These are phyloP conservation scores for Apostichopus leukothele DNA, from an alignment of 53 echinoderm and acorn worm genomes.

Conservation along the genomic window DNA sequence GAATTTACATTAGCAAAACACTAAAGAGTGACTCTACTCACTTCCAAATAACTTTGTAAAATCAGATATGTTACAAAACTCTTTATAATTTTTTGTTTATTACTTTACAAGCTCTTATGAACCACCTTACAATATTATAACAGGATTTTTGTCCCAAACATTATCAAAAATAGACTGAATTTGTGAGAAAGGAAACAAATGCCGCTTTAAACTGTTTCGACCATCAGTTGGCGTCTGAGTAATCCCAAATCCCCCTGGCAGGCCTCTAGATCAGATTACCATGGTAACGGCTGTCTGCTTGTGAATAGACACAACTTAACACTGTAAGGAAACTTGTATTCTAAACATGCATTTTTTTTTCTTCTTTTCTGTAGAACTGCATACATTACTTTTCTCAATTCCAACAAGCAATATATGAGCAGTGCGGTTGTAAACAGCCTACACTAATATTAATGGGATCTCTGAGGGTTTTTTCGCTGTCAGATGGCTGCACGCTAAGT, in stretches of 20 bases:
- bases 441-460: neutral
- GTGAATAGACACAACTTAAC: neutral
- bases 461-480: neutral
- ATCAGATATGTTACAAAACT: too few species aligned
- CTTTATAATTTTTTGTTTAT: too few species aligned
- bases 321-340: neutral
- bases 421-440: neutral
- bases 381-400: neutral
- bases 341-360: neutral
- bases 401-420: neutral
- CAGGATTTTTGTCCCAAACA: too few species aligned
- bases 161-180: too few species aligned
- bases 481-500: too few species aligned
- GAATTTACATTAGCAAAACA: too few species aligned
- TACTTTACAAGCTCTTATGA: too few species aligned
- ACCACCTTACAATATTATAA: too few species aligned
- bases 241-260: neutral
- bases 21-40: too few species aligned
- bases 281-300: slow-evolving; percentile 5
- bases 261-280: neutral
- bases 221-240: neutral
- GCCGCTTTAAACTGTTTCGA: too few species aligned
- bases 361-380: neutral
- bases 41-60: too few species aligned
- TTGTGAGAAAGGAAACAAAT: too few species aligned